Evolutionary conservation across 1,140 invertebrate species (phyloP), one percentile per base, ranked within the genome.

Genomic region (Trichomalopsis sarcophagae): DNA sequence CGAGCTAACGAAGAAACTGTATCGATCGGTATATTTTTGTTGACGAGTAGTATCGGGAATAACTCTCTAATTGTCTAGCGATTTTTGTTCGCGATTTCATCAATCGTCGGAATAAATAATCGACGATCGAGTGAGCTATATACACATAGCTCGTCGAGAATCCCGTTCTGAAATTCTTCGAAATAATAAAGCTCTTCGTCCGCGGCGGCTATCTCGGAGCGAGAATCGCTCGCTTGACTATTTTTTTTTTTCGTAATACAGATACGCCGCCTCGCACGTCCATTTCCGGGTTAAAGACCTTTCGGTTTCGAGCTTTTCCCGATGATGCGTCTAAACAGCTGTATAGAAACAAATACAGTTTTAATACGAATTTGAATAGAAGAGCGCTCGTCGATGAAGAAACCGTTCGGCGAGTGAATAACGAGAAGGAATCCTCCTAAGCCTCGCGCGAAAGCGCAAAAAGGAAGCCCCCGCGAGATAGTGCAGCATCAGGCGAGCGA

Each of bases 301-400:
- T 73, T 79, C 68, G 4, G 21, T 79, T 71, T 79, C 62, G 66
- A 40, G 40, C 40, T 40, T 40, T 40, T 40, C 6, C 40, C 36
- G 36, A 3, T 2, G 36, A 3, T 5, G 36, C 27, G 27, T 33
- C 1, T 33, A 27, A 27, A 33, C 33, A 33, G 33, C 33, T 33
- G 2, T 33, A 33, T n/a, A n/a, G n/a, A n/a, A 33, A 36, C 33
- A 36, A 36, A 36, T 36, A 36, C 0, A 36, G 6, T 36, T 27
- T 27, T 27, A 44, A 44, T 75, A 33, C 33, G 75, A 79, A 86
- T 87, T 84, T 73, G 77, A 76, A 87, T 71, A 27, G 79, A 81
- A 13, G 21, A 3, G 17, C 27, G 13, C 36, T 74, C 44, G n/a
- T 74, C 36, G 44, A 74, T 40, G 33, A 82, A 82, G 75, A 68